phyloP scores from a whole-genome alignment of 2,888 invertebrate species.

The Xylota sylvarum region DNA sequence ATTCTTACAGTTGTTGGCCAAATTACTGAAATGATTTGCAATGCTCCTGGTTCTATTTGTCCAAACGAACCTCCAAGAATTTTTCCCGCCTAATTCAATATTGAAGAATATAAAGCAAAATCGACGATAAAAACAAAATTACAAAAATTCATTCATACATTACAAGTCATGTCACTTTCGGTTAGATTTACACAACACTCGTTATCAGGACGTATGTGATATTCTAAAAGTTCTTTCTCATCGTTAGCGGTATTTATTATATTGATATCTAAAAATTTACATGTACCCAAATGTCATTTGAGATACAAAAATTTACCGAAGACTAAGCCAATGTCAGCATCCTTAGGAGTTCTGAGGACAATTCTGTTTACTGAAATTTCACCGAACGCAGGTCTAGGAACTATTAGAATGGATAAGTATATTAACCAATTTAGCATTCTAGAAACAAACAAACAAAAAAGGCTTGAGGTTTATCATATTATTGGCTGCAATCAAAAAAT shows the following conservation, averaged over 20 bases:
- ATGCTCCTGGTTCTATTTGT: conserved; percentile 79
- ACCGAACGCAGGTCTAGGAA: background rate
- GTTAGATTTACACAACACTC: conserved; percentile 80
- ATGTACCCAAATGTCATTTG: background rate
- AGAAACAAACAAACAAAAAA: background rate
- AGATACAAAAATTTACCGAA: conserved; percentile 80
- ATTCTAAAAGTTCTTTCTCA: conserved; percentile 79
- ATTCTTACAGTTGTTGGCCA: conserved; percentile 82
- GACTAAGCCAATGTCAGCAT: conserved; percentile 82
- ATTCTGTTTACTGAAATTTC: conserved; percentile 77
- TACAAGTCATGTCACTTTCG: conserved; percentile 54
- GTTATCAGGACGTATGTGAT: conserved; percentile 79
- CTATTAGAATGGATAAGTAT: background rate
- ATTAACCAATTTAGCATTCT: conserved; percentile 7
- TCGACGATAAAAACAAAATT: background rate
- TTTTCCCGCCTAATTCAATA: conserved; percentile 78
- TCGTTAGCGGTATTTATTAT: conserved; percentile 78
- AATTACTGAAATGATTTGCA: conserved; percentile 81
- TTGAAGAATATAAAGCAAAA: conserved; percentile 5
- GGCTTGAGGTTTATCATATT: too few relatives aligned
- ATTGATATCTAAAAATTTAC: conserved; percentile 79
- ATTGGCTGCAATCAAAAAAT: too few relatives aligned
- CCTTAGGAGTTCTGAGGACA: conserved; percentile 80
- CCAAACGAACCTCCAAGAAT: conserved; percentile 83
- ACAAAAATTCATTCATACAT: conserved; percentile 73